These are phyloP conservation scores for Sinocyclocheilus grahami DNA, from an alignment of 2,113 vertebrate species.

Conservation along the genomic window DNA sequence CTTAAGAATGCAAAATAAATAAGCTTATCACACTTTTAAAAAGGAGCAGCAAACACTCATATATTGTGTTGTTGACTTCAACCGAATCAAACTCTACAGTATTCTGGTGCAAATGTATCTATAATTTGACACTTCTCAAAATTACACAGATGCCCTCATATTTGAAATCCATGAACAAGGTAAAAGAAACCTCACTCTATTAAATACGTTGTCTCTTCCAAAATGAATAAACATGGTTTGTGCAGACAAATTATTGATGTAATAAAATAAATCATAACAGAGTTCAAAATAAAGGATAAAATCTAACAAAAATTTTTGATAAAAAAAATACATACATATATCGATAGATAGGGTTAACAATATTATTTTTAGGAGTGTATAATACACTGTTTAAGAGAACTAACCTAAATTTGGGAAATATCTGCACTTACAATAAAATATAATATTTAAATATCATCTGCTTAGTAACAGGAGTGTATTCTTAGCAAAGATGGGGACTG, in stretches of 20 bases:
- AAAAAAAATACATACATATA: neutral
- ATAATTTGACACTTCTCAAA: neutral
- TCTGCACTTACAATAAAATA: neutral
- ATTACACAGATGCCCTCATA: neutral
- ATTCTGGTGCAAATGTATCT: neutral
- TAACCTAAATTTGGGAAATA: neutral
- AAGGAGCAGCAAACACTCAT: neutral
- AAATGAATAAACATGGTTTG: too few relatives aligned
- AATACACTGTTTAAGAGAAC: neutral
- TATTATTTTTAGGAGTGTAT: too few relatives aligned
- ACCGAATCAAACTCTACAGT: neutral
- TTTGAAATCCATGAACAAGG: too few relatives aligned
- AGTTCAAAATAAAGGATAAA: neutral
- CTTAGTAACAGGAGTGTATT: neutral
- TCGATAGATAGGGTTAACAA: too few relatives aligned
- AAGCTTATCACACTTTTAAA: neutral
- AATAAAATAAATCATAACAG: too few relatives aligned
- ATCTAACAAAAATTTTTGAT: neutral
- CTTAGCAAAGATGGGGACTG: neutral
- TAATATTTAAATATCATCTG: neutral
- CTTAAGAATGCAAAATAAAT: neutral
- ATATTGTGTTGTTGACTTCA: neutral
- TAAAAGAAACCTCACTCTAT: too few relatives aligned
- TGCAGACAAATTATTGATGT: too few relatives aligned
- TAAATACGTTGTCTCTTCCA: too few relatives aligned